A percentile compares a stretch with the other conserved stretches of the same genome.
Conservation (phyloP, 2,888 invertebrate genomes). For the Dicyrtomina minuta region DNA sequence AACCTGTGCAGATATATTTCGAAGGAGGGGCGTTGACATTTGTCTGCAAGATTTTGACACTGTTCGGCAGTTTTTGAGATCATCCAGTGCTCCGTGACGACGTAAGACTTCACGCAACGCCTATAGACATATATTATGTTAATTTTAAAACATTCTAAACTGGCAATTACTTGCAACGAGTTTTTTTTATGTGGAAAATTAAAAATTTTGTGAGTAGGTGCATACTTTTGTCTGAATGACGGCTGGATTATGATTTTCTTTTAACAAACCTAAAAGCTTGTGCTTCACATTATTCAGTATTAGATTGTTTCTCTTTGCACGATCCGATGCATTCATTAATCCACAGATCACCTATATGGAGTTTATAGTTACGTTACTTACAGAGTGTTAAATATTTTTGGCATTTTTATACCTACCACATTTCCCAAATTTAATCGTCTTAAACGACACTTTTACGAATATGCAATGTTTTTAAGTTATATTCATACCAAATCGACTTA, state of each 20-base stretch:
- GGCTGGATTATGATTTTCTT: conserved; percentile 23
- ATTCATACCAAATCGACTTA: no score
- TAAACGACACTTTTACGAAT: background rate
- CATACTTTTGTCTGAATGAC: conserved; percentile 8
- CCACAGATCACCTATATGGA: background rate
- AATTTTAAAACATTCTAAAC: no score
- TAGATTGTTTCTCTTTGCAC: conserved; percentile 6
- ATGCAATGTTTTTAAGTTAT: background rate
- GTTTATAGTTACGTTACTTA: no score
- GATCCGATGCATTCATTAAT: conserved; percentile 1
- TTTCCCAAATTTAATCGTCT: background rate
- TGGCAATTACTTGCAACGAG: no score
- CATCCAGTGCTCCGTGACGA: background rate
- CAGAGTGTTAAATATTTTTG: no score
- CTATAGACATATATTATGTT: no score
- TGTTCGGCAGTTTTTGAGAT: conserved; percentile 14
- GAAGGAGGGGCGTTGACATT: conserved; percentile 7
- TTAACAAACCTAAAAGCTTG: conserved; percentile 9
- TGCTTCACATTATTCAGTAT: conserved; percentile 19
- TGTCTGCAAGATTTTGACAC: conserved; percentile 11
- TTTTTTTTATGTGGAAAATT: no score
- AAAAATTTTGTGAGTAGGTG: no score
- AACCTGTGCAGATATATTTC: conserved; percentile 11
- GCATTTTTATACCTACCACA: no score
- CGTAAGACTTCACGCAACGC: conserved; percentile 1